Evolutionary conservation across 2,888 invertebrate species (phyloP), one percentile per base, ranked within the genome.

Genomic region (Seira sanloemensis): DNA sequence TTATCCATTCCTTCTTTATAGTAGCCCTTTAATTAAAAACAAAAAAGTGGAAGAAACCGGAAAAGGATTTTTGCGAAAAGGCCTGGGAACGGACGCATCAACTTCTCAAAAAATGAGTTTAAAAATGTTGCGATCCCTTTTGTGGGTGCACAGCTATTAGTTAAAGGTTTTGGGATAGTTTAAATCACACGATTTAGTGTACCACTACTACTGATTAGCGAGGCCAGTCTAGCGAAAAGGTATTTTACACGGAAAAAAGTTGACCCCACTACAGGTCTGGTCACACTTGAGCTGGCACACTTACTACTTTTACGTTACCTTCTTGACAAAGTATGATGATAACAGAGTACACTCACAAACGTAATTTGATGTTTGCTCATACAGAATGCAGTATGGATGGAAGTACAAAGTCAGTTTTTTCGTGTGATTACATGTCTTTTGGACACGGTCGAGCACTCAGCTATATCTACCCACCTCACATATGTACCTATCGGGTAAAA

Each of bases 191-290:
- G 65, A 67, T 50, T 65, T 73, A n/a, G 24, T 54, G 26, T 67
- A 7, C n/a, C n/a, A n/a, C n/a, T n/a, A n/a, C n/a, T 75, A 71
- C 75, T 84, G 84, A 84, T 84, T 84, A 84, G 78, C 69, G 78
- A 84, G 78, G 82, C 73, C 78, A 78, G 81, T 82, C 75, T 86
- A 86, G 83, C 86, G 86, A 76, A 46, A 86, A 75, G 86, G 86
- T 76, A 86, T 86, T 86, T 86, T 86, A 83, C 79, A 84, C 27
- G 68, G 23, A 67, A 79, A 77, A 69, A 81, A 83, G 79, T 79
- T 84, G 86, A 84, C 86, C 86, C 84, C 76, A 68, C 77, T 66
- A 67, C 79, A 62, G 68, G 82, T 86, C 78, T 82, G 78, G 83
- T 81, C 78, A 86, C 86, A 83, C 86, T 79, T 78, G 71, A 86